phyloP scores from a whole-genome alignment of 2,888 invertebrate species.

The Callimorpha dominula region DNA sequence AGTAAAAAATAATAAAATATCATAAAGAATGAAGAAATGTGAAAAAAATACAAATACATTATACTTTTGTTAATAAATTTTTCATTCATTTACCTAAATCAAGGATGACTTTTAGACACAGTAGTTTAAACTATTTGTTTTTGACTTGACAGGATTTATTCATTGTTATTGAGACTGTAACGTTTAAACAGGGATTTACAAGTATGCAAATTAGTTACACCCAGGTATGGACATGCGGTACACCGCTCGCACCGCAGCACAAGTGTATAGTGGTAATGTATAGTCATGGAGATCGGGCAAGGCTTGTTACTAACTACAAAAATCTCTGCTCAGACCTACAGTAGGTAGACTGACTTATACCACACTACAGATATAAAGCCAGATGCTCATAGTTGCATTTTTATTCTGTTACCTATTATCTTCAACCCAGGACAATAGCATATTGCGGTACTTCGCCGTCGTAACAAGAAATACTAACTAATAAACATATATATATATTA shows the following conservation, averaged over 20 bases:
- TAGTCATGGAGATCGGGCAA: no score
- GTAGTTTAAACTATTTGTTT: no score
- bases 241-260: background rate
- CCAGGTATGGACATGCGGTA: background rate
- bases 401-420: background rate
- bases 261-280: background rate
- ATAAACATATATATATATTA: no score
- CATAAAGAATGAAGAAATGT: background rate
- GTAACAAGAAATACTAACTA: background rate
- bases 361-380: background rate
- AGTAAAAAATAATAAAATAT: background rate
- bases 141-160: no score
- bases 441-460: background rate
- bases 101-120: no score
- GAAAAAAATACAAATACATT: background rate
- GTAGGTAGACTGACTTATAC: background rate
- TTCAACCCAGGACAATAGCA: background rate
- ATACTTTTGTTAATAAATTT: background rate
- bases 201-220: no score
- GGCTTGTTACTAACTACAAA: no score
- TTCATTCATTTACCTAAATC: background rate
- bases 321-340: background rate
- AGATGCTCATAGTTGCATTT: background rate
- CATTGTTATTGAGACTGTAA: no score
- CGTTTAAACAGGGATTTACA: no score